A percentile compares a stretch with the other conserved stretches of the same genome.
Evolutionary conservation across 2,888 invertebrate species (phyloP).

Genomic region (Poecilus cupreus): DNA sequence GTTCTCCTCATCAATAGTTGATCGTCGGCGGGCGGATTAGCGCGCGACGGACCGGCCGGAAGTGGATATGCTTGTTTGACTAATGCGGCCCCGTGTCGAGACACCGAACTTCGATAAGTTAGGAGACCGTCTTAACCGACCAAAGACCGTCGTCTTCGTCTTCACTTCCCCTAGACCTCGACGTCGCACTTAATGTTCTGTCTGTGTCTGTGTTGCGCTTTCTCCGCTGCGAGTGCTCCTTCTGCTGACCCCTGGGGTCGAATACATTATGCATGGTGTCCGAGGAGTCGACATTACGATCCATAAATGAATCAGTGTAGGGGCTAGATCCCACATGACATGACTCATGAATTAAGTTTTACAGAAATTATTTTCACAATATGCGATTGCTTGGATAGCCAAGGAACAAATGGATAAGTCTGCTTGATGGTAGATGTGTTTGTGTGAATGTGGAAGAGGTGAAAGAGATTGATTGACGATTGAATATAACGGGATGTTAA

Average conservation of each 20-base stretch:
- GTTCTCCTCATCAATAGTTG: slow-evolving; percentile 51
- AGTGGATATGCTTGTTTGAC: slow-evolving; percentile 70
- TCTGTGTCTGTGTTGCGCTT: slow-evolving; percentile 39
- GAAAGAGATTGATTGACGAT: too few species aligned
- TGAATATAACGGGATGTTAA: too few species aligned
- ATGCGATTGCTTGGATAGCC: too few species aligned
- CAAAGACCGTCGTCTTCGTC: slow-evolving; percentile 9
- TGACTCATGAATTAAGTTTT: not conserved
- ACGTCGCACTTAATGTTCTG: slow-evolving; percentile 46
- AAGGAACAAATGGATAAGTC: too few species aligned
- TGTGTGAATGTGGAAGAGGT: too few species aligned
- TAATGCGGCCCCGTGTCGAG: slow-evolving; percentile 66
- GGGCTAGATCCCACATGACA: not conserved
- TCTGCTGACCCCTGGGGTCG: slow-evolving; percentile 36
- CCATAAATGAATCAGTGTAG: not conserved
- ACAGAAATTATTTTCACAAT: too few species aligned
- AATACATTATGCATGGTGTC: slow-evolving; percentile 52
- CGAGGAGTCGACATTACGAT: slow-evolving; percentile 2
- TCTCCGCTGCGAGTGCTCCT: not conserved
- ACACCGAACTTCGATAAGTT: slow-evolving; percentile 70
- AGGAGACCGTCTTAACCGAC: slow-evolving; percentile 63
- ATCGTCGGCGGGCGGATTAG: slow-evolving; percentile 66
- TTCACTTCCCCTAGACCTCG: not conserved
- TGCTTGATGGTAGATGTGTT: too few species aligned
- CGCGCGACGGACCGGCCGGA: slow-evolving; percentile 66